phyloP scores from a whole-genome alignment of 35 echinoderm and acorn worm genomes.

The Holothuria glaberrima region DNA sequence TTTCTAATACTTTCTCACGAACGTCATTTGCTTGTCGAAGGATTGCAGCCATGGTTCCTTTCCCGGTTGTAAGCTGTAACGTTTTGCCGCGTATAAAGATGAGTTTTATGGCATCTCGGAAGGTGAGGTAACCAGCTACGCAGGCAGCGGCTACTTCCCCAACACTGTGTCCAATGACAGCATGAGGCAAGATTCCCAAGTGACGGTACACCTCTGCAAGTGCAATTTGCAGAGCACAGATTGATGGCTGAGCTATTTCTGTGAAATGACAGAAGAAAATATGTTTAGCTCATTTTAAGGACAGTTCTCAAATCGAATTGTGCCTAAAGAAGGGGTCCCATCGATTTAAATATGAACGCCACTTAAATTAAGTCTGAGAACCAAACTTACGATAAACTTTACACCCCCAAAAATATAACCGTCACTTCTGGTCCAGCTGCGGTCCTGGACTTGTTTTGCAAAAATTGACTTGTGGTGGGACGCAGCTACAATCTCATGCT shows the following conservation, averaged over 20 bases:
- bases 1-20: not conserved
- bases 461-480: too few relatives aligned
- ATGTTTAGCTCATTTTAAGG: too few relatives aligned
- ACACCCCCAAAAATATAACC: too few relatives aligned
- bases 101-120: slow-evolving; percentile 57
- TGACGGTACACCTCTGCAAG: slow-evolving; percentile 52
- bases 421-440: too few relatives aligned
- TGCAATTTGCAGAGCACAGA: slow-evolving; percentile 68
- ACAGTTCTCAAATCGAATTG: too few relatives aligned
- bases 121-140: slow-evolving; percentile 59
- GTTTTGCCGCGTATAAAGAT: slow-evolving; percentile 65
- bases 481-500: too few relatives aligned
- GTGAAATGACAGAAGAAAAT: slow-evolving; percentile 2
- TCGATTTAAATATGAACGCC: not conserved
- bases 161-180: slow-evolving; percentile 75
- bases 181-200: slow-evolving; percentile 51
- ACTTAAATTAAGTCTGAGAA: not conserved
- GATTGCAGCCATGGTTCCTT: slow-evolving; percentile 75
- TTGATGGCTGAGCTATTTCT: slow-evolving; percentile 73
- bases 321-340: too few relatives aligned
- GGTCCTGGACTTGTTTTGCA: too few relatives aligned
- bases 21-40: slow-evolving; percentile 22
- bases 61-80: slow-evolving; percentile 56
- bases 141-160: slow-evolving; percentile 81
- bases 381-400: too few relatives aligned